Evolutionary conservation across 2,113 vertebrate genomes (phyloP).

Genomic region (Callipepla californica): DNA sequence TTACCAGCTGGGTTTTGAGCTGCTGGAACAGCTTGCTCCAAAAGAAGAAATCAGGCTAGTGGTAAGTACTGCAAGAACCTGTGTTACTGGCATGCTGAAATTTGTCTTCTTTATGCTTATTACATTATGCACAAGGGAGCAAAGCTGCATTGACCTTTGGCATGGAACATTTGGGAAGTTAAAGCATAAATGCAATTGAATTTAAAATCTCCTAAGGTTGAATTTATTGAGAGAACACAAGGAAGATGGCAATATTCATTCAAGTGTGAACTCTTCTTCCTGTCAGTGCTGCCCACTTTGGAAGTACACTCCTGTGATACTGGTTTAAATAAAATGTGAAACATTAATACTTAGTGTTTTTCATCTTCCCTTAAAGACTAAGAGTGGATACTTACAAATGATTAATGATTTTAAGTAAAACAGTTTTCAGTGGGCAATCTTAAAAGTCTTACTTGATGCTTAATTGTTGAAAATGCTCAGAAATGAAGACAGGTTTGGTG

Average conservation of each 20-base stretch:
- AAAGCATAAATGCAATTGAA: background rate
- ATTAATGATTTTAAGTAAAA: background rate
- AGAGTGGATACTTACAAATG: background rate
- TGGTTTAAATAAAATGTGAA: background rate
- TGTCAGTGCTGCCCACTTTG: background rate
- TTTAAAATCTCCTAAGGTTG: background rate
- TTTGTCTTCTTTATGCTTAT: background rate
- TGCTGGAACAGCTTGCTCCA: constrained; percentile 94
- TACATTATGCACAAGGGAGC: background rate
- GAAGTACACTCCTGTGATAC: background rate
- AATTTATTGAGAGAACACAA: background rate
- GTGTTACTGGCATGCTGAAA: background rate
- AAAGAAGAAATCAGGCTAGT: constrained; percentile 96
- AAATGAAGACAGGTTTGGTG: background rate
- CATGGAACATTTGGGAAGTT: background rate
- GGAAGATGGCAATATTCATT: background rate
- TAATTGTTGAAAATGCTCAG: background rate
- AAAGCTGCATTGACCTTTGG: background rate
- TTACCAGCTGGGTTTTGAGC: constrained; percentile 96
- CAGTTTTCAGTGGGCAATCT: background rate
- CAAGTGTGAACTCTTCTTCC: background rate
- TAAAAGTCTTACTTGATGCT: background rate
- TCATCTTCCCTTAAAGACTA: background rate
- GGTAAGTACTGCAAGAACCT: constrained; percentile 82
- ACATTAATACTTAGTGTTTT: background rate